Percentiles rank a stretch among this genome's conserved stretches.
These are phyloP conservation scores for Burhinus oedicnemus DNA, from an alignment of 2,113 vertebrate species.

Conservation along the genomic window DNA sequence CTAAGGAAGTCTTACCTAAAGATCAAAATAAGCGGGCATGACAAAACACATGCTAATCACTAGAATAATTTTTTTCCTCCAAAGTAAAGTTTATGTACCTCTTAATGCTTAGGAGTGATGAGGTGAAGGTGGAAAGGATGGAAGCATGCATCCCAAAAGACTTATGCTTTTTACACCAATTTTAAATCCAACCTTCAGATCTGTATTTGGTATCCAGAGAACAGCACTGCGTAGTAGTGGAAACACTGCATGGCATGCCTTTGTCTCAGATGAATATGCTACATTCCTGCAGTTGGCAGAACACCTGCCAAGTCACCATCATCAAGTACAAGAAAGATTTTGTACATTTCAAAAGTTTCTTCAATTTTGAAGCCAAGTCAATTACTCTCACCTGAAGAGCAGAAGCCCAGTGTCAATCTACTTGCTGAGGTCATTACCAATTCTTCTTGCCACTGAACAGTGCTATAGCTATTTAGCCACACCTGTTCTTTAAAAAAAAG, in stretches of 20 bases:
- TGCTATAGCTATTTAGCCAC: neutral
- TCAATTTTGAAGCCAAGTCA: neutral
- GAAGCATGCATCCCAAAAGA: neutral
- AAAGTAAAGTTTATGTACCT: neutral
- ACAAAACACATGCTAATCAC: neutral
- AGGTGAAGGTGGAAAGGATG: neutral
- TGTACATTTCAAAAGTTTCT: neutral
- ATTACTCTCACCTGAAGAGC: neutral
- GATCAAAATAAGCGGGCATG: neutral
- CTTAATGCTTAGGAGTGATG: neutral
- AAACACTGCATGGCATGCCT: neutral
- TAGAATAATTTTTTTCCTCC: neutral
- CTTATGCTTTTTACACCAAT: rapidly evolving
- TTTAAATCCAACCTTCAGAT: neutral
- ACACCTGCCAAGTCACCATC: neutral
- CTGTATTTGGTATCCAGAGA: neutral
- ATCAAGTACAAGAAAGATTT: neutral
- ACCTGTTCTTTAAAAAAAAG: neutral
- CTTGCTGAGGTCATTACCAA: neutral
- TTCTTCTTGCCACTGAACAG: neutral
- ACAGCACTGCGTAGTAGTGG: neutral
- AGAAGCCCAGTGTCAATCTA: neutral
- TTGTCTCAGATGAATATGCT: neutral
- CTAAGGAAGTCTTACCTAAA: neutral
- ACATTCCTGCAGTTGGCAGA: neutral